Evolutionary conservation across 2,113 vertebrate species (phyloP).

Genomic region (Pygoscelis adeliae): DNA sequence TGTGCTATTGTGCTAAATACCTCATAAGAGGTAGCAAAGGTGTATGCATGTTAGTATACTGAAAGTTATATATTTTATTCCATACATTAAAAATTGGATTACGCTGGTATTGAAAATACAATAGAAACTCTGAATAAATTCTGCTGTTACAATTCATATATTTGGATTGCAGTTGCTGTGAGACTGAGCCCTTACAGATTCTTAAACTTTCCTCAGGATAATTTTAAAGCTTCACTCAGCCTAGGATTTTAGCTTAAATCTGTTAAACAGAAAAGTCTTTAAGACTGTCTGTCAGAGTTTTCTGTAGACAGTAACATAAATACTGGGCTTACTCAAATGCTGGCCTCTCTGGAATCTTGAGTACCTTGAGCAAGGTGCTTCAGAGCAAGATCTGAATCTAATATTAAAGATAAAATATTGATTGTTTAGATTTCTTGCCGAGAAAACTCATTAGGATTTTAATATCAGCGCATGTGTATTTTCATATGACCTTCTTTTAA

Average conservation of each 20-base stretch:
- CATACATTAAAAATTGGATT: not conserved
- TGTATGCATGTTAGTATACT: not conserved
- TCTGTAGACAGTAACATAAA: conserved; percentile 42
- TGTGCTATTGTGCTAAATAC: not conserved
- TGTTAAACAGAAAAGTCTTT: conserved; percentile 54
- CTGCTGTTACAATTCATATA: not conserved
- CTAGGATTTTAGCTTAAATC: conserved; percentile 49
- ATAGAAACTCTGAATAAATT: not conserved
- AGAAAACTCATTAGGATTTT: conserved; percentile 57
- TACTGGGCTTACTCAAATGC: conserved; percentile 31
- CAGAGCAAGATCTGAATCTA: conserved; percentile 30
- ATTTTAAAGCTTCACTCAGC: conserved; percentile 60
- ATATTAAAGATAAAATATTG: conserved; percentile 44
- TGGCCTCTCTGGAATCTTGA: conserved; percentile 20
- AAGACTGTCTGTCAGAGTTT: conserved; percentile 49
- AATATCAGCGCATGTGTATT: not conserved
- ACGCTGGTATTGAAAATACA: not conserved
- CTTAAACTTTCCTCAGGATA: conserved; percentile 34
- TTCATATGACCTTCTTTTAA: conserved; percentile 20
- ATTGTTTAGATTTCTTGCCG: conserved; percentile 55
- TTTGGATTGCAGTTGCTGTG: conserved; percentile 7
- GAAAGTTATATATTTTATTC: not conserved
- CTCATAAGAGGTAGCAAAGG: not conserved
- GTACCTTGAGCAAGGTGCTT: conserved; percentile 35
- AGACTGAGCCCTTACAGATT: not conserved